Evolutionary conservation across 2,113 vertebrate species (phyloP).

Genomic region (Synodontis membranacea): DNA sequence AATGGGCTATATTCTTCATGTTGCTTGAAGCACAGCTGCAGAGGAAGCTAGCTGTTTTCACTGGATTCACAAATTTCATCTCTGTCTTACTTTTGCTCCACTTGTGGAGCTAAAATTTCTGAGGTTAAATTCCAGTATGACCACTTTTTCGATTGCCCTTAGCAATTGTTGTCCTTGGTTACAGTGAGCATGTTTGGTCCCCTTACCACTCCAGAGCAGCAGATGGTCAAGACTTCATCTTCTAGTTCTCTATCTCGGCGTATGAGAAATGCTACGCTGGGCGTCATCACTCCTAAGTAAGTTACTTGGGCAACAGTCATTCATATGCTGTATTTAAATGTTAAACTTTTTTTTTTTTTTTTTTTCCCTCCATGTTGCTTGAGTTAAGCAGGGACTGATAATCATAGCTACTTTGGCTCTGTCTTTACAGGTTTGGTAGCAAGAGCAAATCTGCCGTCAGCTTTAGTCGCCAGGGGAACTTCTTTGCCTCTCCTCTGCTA

Average conservation of each 20-base stretch:
- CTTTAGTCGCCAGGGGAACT: slow-evolving; percentile 81
- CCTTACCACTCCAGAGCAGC: slow-evolving; percentile 91
- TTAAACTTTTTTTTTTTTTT: not conserved
- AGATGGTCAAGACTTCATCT: slow-evolving; percentile 87
- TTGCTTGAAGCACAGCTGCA: not conserved
- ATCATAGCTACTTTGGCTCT: not conserved
- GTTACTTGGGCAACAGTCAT: slow-evolving; percentile 8
- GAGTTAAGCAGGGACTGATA: not conserved
- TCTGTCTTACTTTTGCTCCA: not conserved
- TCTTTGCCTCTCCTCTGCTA: slow-evolving; percentile 89
- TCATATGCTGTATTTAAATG: not conserved
- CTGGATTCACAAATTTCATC: not conserved
- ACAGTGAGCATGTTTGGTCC: slow-evolving; percentile 92
- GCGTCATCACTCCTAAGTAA: slow-evolving; percentile 85
- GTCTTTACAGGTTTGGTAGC: slow-evolving; percentile 83
- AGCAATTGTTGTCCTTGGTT: slow-evolving; percentile 35
- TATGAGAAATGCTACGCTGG: slow-evolving; percentile 81
- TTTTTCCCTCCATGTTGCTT: not conserved
- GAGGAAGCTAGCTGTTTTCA: not conserved
- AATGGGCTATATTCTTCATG: too few species aligned
- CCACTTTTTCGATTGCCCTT: not conserved
- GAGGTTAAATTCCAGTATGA: not conserved
- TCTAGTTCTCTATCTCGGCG: slow-evolving; percentile 91
- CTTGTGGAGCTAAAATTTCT: not conserved
- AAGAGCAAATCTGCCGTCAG: slow-evolving; percentile 84